These are phyloP conservation scores for Phaetusa simplex DNA, from an alignment of 2,113 vertebrate genomes.

Conservation along the genomic window DNA sequence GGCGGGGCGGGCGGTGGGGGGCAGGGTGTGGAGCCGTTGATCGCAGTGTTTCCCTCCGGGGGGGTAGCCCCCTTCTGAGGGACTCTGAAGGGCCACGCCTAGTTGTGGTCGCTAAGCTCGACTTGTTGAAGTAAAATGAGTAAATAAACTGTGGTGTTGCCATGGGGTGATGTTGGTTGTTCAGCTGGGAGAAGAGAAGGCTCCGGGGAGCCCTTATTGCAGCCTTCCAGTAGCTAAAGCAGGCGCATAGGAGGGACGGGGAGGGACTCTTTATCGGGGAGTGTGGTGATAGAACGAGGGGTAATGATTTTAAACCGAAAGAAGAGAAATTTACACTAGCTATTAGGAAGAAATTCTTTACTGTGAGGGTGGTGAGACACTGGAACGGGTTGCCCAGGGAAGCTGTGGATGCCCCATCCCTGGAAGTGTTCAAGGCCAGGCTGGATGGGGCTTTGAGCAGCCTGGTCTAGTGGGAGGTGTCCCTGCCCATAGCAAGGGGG, in stretches of 20 bases:
- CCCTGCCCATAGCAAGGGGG: background rate
- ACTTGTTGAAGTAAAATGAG: accelerated
- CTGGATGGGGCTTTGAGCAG: background rate
- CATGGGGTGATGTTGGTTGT: accelerated
- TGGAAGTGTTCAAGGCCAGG: background rate
- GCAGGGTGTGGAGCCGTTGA: accelerated
- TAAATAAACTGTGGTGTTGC: accelerated
- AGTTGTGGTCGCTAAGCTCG: accelerated
- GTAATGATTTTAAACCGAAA: background rate
- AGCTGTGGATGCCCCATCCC: background rate
- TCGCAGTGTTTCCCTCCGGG: accelerated
- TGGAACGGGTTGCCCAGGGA: background rate
- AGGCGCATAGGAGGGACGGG: background rate
- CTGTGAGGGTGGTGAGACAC: background rate
- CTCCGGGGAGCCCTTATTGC: background rate
- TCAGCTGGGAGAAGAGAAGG: background rate
- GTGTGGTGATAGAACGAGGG: background rate
- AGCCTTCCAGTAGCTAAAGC: background rate
- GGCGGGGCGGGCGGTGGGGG: background rate
- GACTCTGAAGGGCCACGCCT: accelerated
- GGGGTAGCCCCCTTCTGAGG: background rate
- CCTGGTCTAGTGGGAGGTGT: background rate
- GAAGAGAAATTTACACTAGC: background rate
- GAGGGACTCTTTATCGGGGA: background rate
- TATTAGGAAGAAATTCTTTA: background rate